Conservation (phyloP, 2,113 vertebrate species). For the Neofelis nebulosa region DNA sequence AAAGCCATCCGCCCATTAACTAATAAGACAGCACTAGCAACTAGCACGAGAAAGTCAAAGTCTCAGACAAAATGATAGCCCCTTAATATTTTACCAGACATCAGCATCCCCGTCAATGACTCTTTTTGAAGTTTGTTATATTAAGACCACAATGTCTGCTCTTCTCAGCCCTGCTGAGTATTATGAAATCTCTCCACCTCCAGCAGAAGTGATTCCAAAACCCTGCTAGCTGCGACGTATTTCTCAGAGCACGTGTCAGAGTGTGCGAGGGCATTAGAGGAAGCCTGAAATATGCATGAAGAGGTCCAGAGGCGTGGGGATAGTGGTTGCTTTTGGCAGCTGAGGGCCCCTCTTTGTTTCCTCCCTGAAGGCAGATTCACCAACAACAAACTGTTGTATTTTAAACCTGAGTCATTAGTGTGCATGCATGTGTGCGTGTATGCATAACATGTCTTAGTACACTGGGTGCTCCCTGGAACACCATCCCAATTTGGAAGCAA, state of each 20-base stretch:
- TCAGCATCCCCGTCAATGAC: neutral
- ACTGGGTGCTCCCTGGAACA: neutral
- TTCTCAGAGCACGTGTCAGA: neutral
- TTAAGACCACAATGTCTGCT: neutral
- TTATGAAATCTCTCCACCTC: neutral
- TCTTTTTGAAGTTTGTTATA: neutral
- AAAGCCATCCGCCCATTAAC: neutral
- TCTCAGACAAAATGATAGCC: neutral
- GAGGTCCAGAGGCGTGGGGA: neutral
- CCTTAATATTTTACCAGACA: neutral
- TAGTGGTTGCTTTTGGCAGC: neutral
- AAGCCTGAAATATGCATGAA: neutral
- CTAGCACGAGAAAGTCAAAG: neutral
- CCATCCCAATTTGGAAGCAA: neutral
- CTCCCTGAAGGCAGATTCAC: neutral
- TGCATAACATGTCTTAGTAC: neutral
- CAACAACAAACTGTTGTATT: neutral
- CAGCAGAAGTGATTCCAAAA: neutral
- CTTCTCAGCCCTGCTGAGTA: neutral
- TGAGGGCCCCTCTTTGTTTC: neutral
- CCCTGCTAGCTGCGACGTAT: neutral
- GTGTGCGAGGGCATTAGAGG: neutral
- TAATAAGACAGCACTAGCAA: neutral
- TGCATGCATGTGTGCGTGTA: neutral
- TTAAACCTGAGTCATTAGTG: no score